These are phyloP conservation scores for Nanorana parkeri DNA, from an alignment of 2,113 vertebrate genomes.

Conservation along the genomic window DNA sequence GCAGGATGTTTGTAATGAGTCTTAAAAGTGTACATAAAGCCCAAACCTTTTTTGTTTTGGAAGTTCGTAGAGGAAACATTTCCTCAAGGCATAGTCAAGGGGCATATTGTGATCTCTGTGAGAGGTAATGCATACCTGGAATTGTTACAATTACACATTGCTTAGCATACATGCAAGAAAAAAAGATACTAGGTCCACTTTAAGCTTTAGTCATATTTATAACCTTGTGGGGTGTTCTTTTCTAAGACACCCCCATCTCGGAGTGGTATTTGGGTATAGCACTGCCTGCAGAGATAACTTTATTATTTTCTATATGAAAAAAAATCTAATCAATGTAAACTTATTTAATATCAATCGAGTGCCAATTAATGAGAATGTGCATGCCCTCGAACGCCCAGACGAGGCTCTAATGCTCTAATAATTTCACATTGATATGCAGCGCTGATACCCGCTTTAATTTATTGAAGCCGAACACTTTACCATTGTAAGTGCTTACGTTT, in stretches of 20 bases:
- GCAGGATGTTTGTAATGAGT: too few relatives aligned
- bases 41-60: too few relatives aligned
- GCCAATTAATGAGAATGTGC: slow-evolving; percentile 35
- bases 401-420: slow-evolving; percentile 69
- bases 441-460: slow-evolving; percentile 75
- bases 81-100: too few relatives aligned
- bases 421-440: slow-evolving; percentile 78
- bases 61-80: too few relatives aligned
- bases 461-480: slow-evolving; percentile 67
- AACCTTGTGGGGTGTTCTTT: too few relatives aligned
- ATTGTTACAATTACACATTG: too few relatives aligned
- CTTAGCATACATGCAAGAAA: too few relatives aligned
- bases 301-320: neutral
- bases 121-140: too few relatives aligned
- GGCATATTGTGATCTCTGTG: too few relatives aligned
- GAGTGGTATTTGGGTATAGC: neutral
- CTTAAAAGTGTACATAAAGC: too few relatives aligned
- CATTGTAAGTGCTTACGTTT: slow-evolving; percentile 43
- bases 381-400: slow-evolving; percentile 10
- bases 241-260: neutral
- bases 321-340: slow-evolving; percentile 38
- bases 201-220: too few relatives aligned
- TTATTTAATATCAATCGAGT: slow-evolving; percentile 36
- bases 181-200: too few relatives aligned
- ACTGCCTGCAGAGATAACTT: neutral